These are phyloP conservation scores for Calonectris borealis DNA, from an alignment of 2,113 vertebrate genomes.

Conservation along the genomic window DNA sequence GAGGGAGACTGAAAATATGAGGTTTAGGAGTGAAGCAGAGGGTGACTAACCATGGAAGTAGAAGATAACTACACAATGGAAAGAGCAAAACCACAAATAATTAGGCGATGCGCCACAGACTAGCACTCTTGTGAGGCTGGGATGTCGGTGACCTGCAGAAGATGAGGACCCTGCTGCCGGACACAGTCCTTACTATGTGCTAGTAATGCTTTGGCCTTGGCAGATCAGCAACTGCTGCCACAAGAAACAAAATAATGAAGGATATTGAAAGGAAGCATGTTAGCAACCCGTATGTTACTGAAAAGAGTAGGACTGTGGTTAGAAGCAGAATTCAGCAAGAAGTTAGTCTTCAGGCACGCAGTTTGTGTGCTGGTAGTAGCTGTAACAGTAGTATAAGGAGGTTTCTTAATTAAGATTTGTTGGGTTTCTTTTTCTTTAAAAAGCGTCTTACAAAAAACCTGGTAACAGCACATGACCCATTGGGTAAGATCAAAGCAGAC, in stretches of 20 bases:
- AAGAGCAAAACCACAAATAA: neutral
- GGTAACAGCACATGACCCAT: neutral
- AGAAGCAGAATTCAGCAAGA: neutral
- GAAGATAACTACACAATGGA: neutral
- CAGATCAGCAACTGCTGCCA: neutral
- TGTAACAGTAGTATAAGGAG: neutral
- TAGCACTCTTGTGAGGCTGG: neutral
- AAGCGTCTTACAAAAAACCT: neutral
- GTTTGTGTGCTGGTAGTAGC: neutral
- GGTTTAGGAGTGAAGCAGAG: neutral
- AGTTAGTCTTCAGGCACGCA: neutral
- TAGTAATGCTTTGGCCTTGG: neutral
- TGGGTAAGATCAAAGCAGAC: neutral
- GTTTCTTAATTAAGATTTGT: neutral
- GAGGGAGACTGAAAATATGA: neutral
- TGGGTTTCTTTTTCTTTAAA: neutral
- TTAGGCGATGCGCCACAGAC: fast-evolving
- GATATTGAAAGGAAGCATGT: neutral
- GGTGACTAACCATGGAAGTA: neutral
- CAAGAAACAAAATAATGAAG: neutral
- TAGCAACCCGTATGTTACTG: neutral
- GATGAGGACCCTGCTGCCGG: neutral
- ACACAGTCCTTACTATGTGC: fast-evolving
- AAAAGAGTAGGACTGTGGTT: neutral
- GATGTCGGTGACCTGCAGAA: neutral